Base-by-base conservation (phyloP, 2,797 vertebrate species). In the Champsocephalus gunnari region DNA sequence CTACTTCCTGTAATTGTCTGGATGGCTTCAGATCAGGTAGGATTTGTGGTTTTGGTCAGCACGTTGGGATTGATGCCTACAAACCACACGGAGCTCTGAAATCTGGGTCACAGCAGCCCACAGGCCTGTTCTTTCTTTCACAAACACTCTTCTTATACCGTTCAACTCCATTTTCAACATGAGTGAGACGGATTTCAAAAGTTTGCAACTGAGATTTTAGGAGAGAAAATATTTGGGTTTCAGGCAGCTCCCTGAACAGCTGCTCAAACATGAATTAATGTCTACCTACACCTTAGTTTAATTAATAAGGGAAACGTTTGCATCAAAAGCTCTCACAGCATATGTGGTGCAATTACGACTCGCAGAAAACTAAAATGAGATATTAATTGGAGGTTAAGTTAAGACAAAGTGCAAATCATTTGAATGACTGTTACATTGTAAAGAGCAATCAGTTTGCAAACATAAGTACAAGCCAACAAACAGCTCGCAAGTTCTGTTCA, bases 101-200 rank as follows among this genome's bases (percentile, higher is more conserved):
- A 91, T 90, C 78, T 91, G 90, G 88, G 88, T 90, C 91, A 88
- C 58, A 34, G 62, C 62, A 48, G 67, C 83, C 85, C 75, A 84
- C 78, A 54, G 87, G 85, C 81, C 79, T 73, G 74, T 21, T 71
- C 57, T 58, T 73, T 56, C 24, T 48, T 68, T 66, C 54, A 21
- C 63, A 64, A 71, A 66, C 43, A 16, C 45, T 55, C 48, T 61
- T 62, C 56, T 71, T 84, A 55, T 67, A 10, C 38, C 57, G 58
- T 74, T 71, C 45, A 28, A 1, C 69, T 77, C 47, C n/a, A 44
- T 17, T 73, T 77, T 77, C 49, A 60, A 24, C 51, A 73, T 11
- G 62, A 55, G 45, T 19, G 24, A 59, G 63, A 47, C 51, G 41
- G 17, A 45, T 71, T 56, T 54, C 14, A 43, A 12, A 58, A 72